These are phyloP conservation scores for Heliconius ismenius DNA, from an alignment of 2,888 invertebrate species.

Conservation along the genomic window DNA sequence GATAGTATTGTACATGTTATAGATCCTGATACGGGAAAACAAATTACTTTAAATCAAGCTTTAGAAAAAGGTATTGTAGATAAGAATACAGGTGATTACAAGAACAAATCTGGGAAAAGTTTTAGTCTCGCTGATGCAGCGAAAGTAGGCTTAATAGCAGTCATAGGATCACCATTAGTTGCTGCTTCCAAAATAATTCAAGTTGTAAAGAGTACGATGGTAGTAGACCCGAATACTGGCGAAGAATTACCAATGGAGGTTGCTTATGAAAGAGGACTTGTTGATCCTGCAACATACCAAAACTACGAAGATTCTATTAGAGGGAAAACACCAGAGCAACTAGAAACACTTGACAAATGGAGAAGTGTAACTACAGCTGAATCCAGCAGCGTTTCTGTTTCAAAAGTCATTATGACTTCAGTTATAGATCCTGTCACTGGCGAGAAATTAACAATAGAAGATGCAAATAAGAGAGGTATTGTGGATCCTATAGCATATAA, in stretches of 20 bases:
- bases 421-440: slow-evolving; percentile 86
- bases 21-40: slow-evolving; percentile 86
- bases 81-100: slow-evolving; percentile 85
- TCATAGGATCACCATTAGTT: slow-evolving; percentile 88
- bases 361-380: slow-evolving; percentile 51
- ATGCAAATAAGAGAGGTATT: slow-evolving; percentile 82
- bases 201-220: slow-evolving; percentile 84
- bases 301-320: slow-evolving; percentile 72
- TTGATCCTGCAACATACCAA: slow-evolving; percentile 80
- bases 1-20: slow-evolving; percentile 85
- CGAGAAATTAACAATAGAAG: slow-evolving; percentile 86
- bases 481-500: slow-evolving; percentile 48
- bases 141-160: slow-evolving; percentile 88
- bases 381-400: slow-evolving; percentile 7
- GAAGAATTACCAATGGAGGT: slow-evolving; percentile 87
- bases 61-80: slow-evolving; percentile 88
- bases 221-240: slow-evolving; percentile 90
- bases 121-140: slow-evolving; percentile 88
- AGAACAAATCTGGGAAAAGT: slow-evolving; percentile 84
- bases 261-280: slow-evolving; percentile 83
- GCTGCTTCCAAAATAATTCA: slow-evolving; percentile 87
- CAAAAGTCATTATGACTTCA: slow-evolving; percentile 20
- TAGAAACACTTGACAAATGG: slow-evolving; percentile 42
- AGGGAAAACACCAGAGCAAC: slow-evolving; percentile 54
- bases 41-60: slow-evolving; percentile 88